Evolutionary conservation across 2,797 vertebrate genomes (phyloP).

Genomic region (Streptopelia turtur): DNA sequence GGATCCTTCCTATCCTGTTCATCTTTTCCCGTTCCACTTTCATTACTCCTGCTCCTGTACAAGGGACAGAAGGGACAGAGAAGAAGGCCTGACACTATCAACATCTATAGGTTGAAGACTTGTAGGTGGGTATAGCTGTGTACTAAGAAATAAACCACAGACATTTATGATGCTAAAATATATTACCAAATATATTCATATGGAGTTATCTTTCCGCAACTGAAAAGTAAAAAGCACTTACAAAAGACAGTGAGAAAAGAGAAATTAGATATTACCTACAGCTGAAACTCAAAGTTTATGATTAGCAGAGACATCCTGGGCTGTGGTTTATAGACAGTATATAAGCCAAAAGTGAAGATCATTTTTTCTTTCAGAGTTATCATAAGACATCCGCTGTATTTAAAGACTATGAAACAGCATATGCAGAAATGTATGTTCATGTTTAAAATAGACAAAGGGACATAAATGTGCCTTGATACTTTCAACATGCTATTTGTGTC

Average conservation of each 20-base stretch:
- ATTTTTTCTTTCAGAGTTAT: neutral
- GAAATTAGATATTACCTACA: neutral
- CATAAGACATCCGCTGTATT: neutral
- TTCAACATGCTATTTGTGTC: neutral
- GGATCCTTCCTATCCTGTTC: neutral
- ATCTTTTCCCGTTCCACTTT: neutral
- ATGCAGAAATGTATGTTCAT: neutral
- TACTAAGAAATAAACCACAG: neutral
- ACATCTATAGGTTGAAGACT: neutral
- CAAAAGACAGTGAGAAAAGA: neutral
- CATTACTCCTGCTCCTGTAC: neutral
- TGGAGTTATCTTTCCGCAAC: neutral
- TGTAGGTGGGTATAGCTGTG: too few species aligned
- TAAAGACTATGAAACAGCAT: neutral
- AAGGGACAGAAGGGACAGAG: too few species aligned
- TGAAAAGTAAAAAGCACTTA: neutral
- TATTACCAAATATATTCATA: neutral
- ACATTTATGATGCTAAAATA: neutral
- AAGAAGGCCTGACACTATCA: neutral
- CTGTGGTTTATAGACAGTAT: neutral
- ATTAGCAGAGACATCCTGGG: accelerated
- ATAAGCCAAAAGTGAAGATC: neutral
- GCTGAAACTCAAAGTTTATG: neutral
- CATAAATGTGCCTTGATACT: neutral
- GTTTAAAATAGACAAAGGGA: neutral